A percentile compares a stretch with the other conserved stretches of the same genome.
Evolutionary conservation across 2,888 invertebrate genomes (phyloP).

Genomic region (Polydrusus pterygomalis): DNA sequence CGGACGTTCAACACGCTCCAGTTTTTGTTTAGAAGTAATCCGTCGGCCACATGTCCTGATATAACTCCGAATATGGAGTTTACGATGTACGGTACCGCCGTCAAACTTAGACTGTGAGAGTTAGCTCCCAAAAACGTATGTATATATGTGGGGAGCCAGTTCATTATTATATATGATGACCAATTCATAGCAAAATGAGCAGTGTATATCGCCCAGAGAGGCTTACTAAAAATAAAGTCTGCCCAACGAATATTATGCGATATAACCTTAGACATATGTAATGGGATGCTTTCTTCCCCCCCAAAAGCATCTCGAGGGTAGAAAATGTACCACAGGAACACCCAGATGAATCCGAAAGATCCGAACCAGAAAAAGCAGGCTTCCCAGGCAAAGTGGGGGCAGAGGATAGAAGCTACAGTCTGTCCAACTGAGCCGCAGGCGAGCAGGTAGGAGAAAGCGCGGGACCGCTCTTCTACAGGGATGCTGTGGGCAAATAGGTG

Average conservation of each 20-base stretch:
- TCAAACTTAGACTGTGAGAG: slow-evolving; percentile 81
- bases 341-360: slow-evolving; percentile 80
- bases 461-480: slow-evolving; percentile 81
- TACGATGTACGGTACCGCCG: slow-evolving; percentile 83
- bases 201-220: slow-evolving; percentile 83
- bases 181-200: slow-evolving; percentile 89
- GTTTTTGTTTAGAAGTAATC: slow-evolving; percentile 73
- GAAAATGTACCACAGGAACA: slow-evolving; percentile 77
- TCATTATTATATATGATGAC: slow-evolving; percentile 87
- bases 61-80: slow-evolving; percentile 82
- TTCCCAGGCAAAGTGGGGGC: slow-evolving; percentile 81
- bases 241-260: slow-evolving; percentile 76
- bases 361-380: slow-evolving; percentile 82
- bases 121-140: slow-evolving; percentile 78
- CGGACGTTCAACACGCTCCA: slow-evolving; percentile 82
- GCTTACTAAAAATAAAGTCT: slow-evolving; percentile 80
- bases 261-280: slow-evolving; percentile 76
- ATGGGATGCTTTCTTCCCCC: slow-evolving; percentile 75
- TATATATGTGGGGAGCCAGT: slow-evolving; percentile 85
- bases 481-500: slow-evolving; percentile 84
- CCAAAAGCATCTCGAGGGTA: slow-evolving; percentile 75
- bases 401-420: slow-evolving; percentile 82
- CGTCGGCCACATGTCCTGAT: slow-evolving; percentile 84
- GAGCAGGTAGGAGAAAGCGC: slow-evolving; percentile 83
- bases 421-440: slow-evolving; percentile 85